Conservation (phyloP, 2,113 vertebrate genomes). For the Anolis sagrei region DNA sequence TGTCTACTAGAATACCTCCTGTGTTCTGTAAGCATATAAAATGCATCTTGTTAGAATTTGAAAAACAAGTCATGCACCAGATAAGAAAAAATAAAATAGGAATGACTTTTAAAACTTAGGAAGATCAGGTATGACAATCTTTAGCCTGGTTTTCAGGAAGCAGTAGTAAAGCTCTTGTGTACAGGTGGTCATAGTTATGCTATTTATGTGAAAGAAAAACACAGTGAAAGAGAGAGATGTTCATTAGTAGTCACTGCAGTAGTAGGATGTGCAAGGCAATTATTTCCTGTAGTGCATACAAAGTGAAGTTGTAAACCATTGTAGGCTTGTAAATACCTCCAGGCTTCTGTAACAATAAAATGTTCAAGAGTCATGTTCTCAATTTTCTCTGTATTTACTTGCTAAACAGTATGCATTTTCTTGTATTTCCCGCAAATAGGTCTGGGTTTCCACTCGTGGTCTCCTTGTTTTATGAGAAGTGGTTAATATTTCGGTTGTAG, state of each 20-base stretch:
- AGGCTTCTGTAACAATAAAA: slow-evolving; percentile 16
- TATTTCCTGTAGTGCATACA: slow-evolving; percentile 34
- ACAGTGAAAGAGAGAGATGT: slow-evolving; percentile 7
- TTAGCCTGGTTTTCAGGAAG: slow-evolving; percentile 27
- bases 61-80: slow-evolving; percentile 7
- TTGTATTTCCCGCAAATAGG: not conserved
- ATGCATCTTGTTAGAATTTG: slow-evolving; percentile 50
- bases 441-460: not conserved
- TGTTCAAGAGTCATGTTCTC: slow-evolving; percentile 33
- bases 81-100: slow-evolving; percentile 27
- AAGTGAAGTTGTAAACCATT: not conserved
- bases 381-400: not conserved
- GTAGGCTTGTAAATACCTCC: slow-evolving; percentile 38
- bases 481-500: not conserved
- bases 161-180: not conserved
- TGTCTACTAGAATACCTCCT: slow-evolving; percentile 33
- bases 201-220: slow-evolving; percentile 20
- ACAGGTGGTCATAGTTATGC: slow-evolving; percentile 13
- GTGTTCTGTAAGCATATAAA: slow-evolving; percentile 40
- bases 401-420: not conserved
- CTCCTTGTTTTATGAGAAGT: not conserved
- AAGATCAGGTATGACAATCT: slow-evolving; percentile 34
- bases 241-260: not conserved
- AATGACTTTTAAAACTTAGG: slow-evolving; percentile 25
- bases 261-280: not conserved